Conservation (phyloP, 2,113 vertebrate genomes). For the Heterotis niloticus region DNA sequence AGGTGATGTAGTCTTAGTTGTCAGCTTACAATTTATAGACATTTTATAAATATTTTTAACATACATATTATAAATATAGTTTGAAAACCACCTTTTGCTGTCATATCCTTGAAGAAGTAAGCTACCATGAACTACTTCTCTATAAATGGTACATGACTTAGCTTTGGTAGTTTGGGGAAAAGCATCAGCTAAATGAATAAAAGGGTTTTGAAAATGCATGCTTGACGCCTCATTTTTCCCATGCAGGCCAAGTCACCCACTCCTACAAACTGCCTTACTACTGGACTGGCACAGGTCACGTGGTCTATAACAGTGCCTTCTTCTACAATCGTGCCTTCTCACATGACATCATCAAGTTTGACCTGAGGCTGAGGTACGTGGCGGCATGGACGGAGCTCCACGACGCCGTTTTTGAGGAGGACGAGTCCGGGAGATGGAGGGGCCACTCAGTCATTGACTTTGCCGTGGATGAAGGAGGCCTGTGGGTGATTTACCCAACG, state of each 20-base stretch:
- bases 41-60: too few species aligned
- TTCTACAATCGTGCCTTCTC: slow-evolving; percentile 95
- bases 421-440: slow-evolving; percentile 68
- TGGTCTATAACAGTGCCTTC: slow-evolving; percentile 81
- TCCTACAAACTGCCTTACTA: slow-evolving; percentile 92
- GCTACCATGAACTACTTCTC: background rate
- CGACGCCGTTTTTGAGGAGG: slow-evolving; percentile 79
- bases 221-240: background rate
- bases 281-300: slow-evolving; percentile 88
- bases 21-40: too few species aligned
- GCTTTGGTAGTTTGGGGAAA: too few species aligned
- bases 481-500: slow-evolving; percentile 90
- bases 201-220: background rate
- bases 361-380: slow-evolving; percentile 81
- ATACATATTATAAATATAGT: too few species aligned
- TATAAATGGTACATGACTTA: too few species aligned
- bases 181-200: background rate
- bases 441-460: slow-evolving; percentile 84
- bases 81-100: background rate
- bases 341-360: slow-evolving; percentile 84
- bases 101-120: background rate
- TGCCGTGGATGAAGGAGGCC: slow-evolving; percentile 84
- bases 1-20: too few species aligned
- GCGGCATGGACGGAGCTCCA: slow-evolving; percentile 88
- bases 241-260: slow-evolving; percentile 67